A percentile compares a stretch with the other conserved stretches of the same genome.
phyloP scores from a whole-genome alignment of 2,888 invertebrate genomes.

The Zele albiditarsus region DNA sequence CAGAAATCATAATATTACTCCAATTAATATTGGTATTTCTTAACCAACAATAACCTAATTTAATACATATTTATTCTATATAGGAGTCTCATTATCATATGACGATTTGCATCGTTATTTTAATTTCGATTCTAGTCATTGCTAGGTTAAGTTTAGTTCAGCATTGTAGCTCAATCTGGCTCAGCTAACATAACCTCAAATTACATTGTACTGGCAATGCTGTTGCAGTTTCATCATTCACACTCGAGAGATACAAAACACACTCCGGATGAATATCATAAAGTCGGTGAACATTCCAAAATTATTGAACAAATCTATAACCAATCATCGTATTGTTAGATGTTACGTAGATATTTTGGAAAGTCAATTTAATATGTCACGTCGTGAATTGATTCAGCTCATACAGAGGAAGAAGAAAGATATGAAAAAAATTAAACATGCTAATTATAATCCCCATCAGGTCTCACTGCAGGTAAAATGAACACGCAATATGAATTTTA shows the following conservation, averaged over 20 bases:
- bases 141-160: too few relatives aligned
- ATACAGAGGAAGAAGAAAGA: constrained; percentile 33
- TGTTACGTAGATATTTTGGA: background rate
- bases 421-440: constrained; percentile 18
- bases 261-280: constrained; percentile 25
- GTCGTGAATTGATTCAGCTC: constrained; percentile 6
- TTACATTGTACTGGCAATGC: background rate
- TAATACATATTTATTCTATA: too few relatives aligned
- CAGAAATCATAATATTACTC: too few relatives aligned
- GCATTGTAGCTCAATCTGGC: too few relatives aligned
- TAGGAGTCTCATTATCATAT: too few relatives aligned
- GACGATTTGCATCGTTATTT: too few relatives aligned
- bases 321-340: background rate
- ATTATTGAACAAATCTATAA: background rate
- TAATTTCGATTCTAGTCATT: too few relatives aligned
- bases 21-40: too few relatives aligned
- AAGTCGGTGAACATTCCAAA: background rate
- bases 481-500: too few relatives aligned
- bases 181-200: background rate
- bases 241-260: background rate
- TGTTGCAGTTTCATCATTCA: background rate
- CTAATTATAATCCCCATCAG: constrained; percentile 18
- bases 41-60: too few relatives aligned
- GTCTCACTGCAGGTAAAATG: constrained; percentile 48
- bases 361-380: background rate